Evolutionary conservation across 2,797 vertebrate genomes (phyloP), one percentile per base, ranked within the genome.

Genomic region (Ibycter americanus): DNA sequence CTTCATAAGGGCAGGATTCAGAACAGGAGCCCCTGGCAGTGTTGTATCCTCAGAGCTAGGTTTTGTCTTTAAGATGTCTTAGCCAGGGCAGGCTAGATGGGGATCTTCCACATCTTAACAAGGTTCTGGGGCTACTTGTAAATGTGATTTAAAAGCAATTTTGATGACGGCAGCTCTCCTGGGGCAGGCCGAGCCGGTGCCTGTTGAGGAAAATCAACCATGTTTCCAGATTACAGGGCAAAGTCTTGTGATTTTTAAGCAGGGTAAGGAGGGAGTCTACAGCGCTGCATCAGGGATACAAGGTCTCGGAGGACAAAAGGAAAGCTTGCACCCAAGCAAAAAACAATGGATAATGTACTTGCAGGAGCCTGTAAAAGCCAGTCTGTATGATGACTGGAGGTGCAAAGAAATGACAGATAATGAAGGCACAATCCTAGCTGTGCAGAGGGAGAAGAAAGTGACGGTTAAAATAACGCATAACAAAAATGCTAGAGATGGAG

Each of bases 401-500:
- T 87, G 77, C 87, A 84, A 87, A 88, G 92, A 88, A 90, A 77
- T 79, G 76, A 66, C 76, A 83, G 65, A 77, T 96, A 87, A 81
- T 72, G 89, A 88, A 95, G 81, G 84, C 84, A 86, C 72, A 92
- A 84, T 34, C 61, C 83, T 93, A 27, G 79, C 84, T 83, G 63
- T 59, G 84, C 59, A 78, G 76, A 82, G 58, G 66, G 81, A 95
- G 83, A 95, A 95, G 88, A 93, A 96, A 83, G 86, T 82, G 89
- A 90, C 89, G 56, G 80, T 88, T 96, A 92, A 94, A 97, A 94
- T 95, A 96, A 81, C 1, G 0, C 83, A 65, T 83, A 86, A 83
- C 87, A 91, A 95, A 97, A 95, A 92, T 66, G 89, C 80, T 91
- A n/a, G 93, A 96, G 87, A 93, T 93, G 72, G 92, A 83, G 63